Conservation (phyloP, 2,888 invertebrate species). For the Cremastobaeus sp. region DNA sequence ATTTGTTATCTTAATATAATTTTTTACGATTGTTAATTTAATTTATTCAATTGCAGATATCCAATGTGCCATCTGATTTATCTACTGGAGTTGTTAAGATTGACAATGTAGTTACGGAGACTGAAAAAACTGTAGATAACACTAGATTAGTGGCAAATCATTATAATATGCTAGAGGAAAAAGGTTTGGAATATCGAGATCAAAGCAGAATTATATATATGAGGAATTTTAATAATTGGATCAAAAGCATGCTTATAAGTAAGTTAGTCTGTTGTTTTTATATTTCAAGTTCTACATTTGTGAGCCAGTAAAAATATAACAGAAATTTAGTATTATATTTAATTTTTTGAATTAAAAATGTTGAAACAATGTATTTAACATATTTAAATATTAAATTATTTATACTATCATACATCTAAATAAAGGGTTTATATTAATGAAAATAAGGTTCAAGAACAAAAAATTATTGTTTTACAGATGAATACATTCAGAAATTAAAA, state of each 20-base stretch:
- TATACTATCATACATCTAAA: no score
- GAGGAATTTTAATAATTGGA: conserved; percentile 99
- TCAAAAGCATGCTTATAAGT: conserved; percentile 96
- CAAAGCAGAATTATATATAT: conserved; percentile 95
- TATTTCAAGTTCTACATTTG: background rate
- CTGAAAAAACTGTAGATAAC: conserved; percentile 22
- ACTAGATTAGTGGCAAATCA: conserved; percentile 88
- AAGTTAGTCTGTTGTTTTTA: conserved; percentile 75
- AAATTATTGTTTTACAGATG: conserved; percentile 66
- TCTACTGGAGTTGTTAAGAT: conserved; percentile 17
- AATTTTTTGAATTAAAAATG: no score
- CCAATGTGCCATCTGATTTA: conserved; percentile 24
- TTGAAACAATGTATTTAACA: no score
- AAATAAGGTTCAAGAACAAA: no score
- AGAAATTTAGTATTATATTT: no score
- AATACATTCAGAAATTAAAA: conserved; percentile 83
- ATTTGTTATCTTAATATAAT: no score
- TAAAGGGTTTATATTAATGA: no score
- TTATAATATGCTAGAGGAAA: conserved; percentile 93
- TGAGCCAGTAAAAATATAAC: no score
- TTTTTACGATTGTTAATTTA: no score
- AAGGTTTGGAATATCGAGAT: conserved; percentile 87
- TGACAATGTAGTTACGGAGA: conserved; percentile 17
- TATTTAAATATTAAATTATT: no score
- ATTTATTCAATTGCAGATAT: conserved; percentile 13